These are phyloP conservation scores for Gallinago solitaria DNA, from an alignment of 2,797 vertebrate genomes.

Conservation along the genomic window DNA sequence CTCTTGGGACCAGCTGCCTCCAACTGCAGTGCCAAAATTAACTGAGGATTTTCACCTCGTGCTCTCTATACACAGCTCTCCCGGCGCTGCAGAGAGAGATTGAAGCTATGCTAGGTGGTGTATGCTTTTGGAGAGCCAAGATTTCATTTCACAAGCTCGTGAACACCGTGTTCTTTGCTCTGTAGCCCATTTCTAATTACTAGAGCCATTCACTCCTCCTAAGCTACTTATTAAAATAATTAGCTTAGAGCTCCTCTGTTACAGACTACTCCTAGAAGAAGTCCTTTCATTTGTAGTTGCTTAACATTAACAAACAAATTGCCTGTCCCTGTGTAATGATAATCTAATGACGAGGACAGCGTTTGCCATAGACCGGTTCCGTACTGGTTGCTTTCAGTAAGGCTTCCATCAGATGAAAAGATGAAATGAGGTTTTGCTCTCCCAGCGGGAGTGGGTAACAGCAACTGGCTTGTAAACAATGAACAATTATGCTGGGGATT, in stretches of 20 bases:
- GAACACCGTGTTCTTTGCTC: background rate
- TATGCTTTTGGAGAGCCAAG: background rate
- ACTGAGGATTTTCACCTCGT: background rate
- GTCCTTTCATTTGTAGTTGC: background rate
- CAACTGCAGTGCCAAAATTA: background rate
- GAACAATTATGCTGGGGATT: background rate
- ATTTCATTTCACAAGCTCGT: background rate
- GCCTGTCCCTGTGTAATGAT: background rate
- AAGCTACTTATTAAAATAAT: background rate
- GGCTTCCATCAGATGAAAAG: constrained; percentile 3
- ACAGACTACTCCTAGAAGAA: background rate
- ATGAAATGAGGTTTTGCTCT: constrained; percentile 14
- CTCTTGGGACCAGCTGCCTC: background rate
- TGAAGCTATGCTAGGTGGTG: background rate
- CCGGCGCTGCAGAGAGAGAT: background rate
- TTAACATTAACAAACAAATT: constrained; percentile 5
- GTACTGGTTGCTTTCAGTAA: background rate
- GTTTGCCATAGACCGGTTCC: background rate
- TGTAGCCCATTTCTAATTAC: background rate
- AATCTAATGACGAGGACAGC: background rate
- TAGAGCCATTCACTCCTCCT: background rate
- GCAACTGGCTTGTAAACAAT: background rate
- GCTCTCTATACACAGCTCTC: background rate
- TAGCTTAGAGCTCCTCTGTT: background rate
- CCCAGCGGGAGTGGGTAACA: background rate